phyloP scores from a whole-genome alignment of 2,888 invertebrate species.

The Melolontha melolontha region DNA sequence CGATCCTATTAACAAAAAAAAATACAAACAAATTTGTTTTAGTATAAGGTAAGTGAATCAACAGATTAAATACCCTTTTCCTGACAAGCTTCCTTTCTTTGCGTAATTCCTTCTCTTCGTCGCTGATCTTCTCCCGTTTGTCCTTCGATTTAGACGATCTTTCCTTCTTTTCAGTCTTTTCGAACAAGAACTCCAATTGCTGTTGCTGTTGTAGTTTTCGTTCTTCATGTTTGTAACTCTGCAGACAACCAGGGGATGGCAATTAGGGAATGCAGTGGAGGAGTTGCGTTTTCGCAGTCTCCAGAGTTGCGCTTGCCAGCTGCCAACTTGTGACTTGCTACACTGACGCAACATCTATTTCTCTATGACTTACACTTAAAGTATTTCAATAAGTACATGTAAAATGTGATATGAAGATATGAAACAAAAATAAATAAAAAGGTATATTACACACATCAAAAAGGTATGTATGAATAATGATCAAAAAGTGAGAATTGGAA shows the following conservation, averaged over 20 bases:
- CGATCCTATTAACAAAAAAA: slow-evolving; percentile 71
- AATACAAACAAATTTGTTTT: slow-evolving; percentile 26
- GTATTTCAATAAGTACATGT: slow-evolving; percentile 14
- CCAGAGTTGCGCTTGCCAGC: slow-evolving; percentile 52
- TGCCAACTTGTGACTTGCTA: slow-evolving; percentile 52
- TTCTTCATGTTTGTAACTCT: slow-evolving; percentile 67
- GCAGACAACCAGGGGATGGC: slow-evolving; percentile 62
- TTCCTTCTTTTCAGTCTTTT: slow-evolving; percentile 68
- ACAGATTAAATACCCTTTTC: slow-evolving; percentile 73
- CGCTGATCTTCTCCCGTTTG: slow-evolving; percentile 75
- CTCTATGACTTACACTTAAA: slow-evolving; percentile 39
- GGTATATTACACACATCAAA: no score
- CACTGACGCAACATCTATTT: slow-evolving; percentile 43
- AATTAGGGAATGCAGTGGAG: slow-evolving; percentile 54
- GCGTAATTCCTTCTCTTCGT: slow-evolving; percentile 83
- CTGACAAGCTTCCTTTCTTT: slow-evolving; percentile 85
- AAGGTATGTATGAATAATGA: no score
- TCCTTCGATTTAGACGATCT: slow-evolving; percentile 68
- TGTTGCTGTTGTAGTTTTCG: slow-evolving; percentile 56
- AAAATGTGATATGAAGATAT: neutral
- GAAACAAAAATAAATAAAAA: no score
- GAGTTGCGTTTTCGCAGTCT: slow-evolving; percentile 53
- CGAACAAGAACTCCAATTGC: slow-evolving; percentile 59
- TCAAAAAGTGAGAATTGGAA: no score
- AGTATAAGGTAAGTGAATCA: neutral